Evolutionary conservation across 2,888 invertebrate species (phyloP).

Genomic region (Dromius quadrimaculatus): DNA sequence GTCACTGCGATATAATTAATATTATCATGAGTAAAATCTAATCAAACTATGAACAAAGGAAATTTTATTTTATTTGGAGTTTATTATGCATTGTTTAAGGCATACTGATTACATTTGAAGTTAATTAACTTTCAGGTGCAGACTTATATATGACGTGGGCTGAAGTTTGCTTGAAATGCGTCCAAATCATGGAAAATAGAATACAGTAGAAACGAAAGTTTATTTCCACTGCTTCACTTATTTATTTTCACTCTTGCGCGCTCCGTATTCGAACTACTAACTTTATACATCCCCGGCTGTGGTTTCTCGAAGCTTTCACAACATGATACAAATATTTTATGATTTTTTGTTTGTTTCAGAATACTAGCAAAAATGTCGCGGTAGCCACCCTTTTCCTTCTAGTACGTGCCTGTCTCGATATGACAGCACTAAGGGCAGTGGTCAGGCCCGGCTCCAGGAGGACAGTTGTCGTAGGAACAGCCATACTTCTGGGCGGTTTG

Average conservation of each 20-base stretch:
- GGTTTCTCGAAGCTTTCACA: too few species aligned
- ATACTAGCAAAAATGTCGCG: constrained; percentile 1
- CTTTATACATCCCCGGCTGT: too few species aligned
- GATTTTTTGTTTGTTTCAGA: constrained; percentile 29
- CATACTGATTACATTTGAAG: constrained; percentile 1
- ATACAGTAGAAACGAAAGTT: not conserved
- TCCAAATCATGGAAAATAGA: not conserved
- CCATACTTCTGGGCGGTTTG: constrained; percentile 19
- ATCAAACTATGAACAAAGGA: not conserved
- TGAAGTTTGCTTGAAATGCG: constrained; percentile 17
- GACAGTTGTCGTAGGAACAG: constrained; percentile 32
- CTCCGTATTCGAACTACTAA: not conserved
- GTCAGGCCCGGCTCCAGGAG: constrained; percentile 49
- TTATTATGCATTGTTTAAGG: not conserved
- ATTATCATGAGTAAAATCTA: too few species aligned
- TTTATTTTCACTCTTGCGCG: not conserved
- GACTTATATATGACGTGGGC: constrained; percentile 11
- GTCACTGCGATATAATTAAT: too few species aligned
- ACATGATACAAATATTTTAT: too few species aligned
- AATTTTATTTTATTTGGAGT: constrained; percentile 5
- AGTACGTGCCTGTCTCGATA: constrained; percentile 27
- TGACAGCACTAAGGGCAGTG: constrained; percentile 41
- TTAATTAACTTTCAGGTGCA: constrained; percentile 1
- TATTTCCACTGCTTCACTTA: not conserved
- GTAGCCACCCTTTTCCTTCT: constrained; percentile 10